These are phyloP conservation scores for Ormyrus labotus DNA, from an alignment of 2,888 invertebrate species.

Conservation along the genomic window DNA sequence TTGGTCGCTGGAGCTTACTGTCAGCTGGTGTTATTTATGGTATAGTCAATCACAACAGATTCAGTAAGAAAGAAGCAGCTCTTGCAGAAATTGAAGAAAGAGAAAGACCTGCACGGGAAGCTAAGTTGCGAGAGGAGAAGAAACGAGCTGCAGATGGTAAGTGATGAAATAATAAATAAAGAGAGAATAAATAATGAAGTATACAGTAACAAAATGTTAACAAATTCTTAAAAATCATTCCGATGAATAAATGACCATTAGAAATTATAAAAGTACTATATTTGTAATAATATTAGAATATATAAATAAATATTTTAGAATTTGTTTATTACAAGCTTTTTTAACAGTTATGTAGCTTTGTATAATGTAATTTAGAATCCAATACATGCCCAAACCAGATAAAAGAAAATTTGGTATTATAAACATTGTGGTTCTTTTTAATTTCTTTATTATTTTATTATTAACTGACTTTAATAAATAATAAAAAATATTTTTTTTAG, in stretches of 20 bases:
- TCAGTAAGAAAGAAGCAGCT: slow-evolving; percentile 82
- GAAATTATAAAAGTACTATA: too few species aligned
- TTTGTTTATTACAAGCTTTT: neutral
- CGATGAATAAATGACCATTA: too few species aligned
- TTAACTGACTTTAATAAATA: slow-evolving; percentile 21
- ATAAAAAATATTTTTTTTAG: slow-evolving; percentile 74
- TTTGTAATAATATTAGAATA: neutral
- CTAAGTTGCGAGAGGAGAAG: slow-evolving; percentile 85
- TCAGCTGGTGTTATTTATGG: slow-evolving; percentile 86
- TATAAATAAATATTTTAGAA: neutral
- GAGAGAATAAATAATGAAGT: too few species aligned
- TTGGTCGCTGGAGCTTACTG: slow-evolving; percentile 89
- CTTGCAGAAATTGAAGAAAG: slow-evolving; percentile 82
- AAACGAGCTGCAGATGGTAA: slow-evolving; percentile 79
- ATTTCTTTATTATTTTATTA: slow-evolving; percentile 63
- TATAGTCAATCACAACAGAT: slow-evolving; percentile 82
- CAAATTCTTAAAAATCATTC: too few species aligned
- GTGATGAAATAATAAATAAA: neutral
- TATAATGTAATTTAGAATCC: neutral
- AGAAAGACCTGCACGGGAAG: slow-evolving; percentile 83
- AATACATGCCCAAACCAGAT: neutral
- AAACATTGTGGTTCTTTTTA: neutral
- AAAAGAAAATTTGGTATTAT: neutral
- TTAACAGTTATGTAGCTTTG: neutral
- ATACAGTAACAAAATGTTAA: too few species aligned